These are phyloP conservation scores for Lepas anatifera DNA, from an alignment of 2,888 invertebrate species.

Conservation along the genomic window DNA sequence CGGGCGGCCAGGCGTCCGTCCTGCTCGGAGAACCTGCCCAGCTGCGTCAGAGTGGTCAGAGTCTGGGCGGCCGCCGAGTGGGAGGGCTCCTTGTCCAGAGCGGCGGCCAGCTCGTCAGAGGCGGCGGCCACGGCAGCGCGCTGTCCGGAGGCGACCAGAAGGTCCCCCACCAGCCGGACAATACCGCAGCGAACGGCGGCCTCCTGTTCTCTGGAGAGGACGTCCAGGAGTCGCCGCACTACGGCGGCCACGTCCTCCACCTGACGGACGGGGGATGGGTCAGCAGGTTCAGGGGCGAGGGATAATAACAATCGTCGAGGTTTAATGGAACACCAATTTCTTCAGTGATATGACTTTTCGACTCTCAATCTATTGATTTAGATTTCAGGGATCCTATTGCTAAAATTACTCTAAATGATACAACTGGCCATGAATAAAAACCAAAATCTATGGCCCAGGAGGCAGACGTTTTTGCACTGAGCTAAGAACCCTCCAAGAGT, in stretches of 20 bases:
- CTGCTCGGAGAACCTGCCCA: neutral
- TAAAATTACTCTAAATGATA: too few relatives aligned
- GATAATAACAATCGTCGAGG: neutral
- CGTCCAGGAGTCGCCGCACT: constrained; percentile 3
- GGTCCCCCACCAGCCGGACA: neutral
- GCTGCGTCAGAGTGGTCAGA: neutral
- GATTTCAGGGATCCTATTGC: too few relatives aligned
- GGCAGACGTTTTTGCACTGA: too few relatives aligned
- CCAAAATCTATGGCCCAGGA: neutral
- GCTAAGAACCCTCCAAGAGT: too few relatives aligned
- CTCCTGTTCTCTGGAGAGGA: neutral
- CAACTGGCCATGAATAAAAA: too few relatives aligned
- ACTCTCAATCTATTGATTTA: too few relatives aligned
- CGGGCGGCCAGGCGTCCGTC: neutral
- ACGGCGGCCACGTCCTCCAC: constrained; percentile 1
- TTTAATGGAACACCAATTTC: too few relatives aligned
- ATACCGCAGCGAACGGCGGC: neutral
- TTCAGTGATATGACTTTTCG: too few relatives aligned
- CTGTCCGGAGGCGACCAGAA: neutral
- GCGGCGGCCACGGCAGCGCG: neutral
- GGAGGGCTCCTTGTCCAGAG: neutral
- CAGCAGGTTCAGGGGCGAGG: neutral
- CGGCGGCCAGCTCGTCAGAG: constrained; percentile 4
- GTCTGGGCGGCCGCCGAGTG: neutral
- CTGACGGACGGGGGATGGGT: neutral